phyloP scores from a whole-genome alignment of 1,140 invertebrate species.

The Hycleus phaleratus region DNA sequence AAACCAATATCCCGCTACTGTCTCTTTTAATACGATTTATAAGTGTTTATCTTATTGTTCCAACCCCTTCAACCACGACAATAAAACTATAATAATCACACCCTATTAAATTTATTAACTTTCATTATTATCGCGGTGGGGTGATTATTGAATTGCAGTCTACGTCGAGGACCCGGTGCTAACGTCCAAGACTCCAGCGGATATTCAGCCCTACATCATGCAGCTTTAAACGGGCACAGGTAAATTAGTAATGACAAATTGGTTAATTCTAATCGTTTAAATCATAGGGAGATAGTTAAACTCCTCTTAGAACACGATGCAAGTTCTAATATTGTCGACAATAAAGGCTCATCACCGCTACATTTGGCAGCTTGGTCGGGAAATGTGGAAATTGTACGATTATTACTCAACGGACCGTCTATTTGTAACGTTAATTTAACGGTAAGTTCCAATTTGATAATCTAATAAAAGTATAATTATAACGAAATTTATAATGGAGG shows the following conservation, averaged over 20 bases:
- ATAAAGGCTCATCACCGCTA: constrained; percentile 76
- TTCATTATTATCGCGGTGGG: too few relatives aligned
- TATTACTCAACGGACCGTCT: constrained; percentile 67
- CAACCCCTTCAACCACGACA: too few relatives aligned
- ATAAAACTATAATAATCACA: too few relatives aligned
- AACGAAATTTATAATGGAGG: not conserved
- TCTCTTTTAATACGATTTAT: too few relatives aligned
- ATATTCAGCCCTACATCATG: constrained; percentile 92
- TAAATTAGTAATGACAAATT: constrained; percentile 42
- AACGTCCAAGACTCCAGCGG: constrained; percentile 90
- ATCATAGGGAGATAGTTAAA: constrained; percentile 73
- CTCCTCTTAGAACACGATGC: constrained; percentile 81
- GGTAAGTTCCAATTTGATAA: constrained; percentile 45
- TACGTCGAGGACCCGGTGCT: constrained; percentile 78
- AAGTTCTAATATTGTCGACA: constrained; percentile 77
- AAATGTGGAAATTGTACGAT: constrained; percentile 71
- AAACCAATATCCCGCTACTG: too few relatives aligned
- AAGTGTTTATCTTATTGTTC: too few relatives aligned
- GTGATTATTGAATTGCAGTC: constrained; percentile 46
- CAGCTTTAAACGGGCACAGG: constrained; percentile 89
- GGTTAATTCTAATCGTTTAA: constrained; percentile 45
- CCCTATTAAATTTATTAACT: too few relatives aligned
- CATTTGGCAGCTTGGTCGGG: constrained; percentile 88
- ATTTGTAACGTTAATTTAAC: constrained; percentile 74
- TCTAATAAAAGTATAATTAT: not conserved